A percentile compares a stretch with the other conserved stretches of the same genome.
Evolutionary conservation across 2,888 invertebrate species (phyloP).

Genomic region (Bedellia somnulentella): DNA sequence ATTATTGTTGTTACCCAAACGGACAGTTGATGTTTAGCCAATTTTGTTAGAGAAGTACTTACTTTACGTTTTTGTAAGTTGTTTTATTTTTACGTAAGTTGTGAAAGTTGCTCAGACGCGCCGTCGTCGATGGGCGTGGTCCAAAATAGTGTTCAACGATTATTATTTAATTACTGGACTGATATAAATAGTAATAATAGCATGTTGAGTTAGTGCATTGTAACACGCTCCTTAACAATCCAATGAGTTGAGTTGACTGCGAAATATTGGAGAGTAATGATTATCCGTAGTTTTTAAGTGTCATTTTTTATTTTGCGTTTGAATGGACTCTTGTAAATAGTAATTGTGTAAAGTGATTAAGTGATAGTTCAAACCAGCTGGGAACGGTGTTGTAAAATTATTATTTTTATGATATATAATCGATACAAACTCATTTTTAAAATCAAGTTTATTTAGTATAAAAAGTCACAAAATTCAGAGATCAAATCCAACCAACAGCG

Average conservation of each 20-base stretch:
- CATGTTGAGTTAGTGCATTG: too few species aligned
- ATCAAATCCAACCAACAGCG: too few species aligned
- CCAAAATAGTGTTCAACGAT: constrained; percentile 49
- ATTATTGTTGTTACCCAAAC: constrained; percentile 23
- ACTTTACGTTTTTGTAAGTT: constrained; percentile 31
- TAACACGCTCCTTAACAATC: too few species aligned
- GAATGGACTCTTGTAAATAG: constrained; percentile 37
- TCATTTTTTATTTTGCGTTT: too few species aligned
- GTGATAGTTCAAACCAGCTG: constrained; percentile 56
- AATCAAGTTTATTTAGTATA: too few species aligned
- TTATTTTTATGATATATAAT: too few species aligned
- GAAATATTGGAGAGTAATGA: too few species aligned
- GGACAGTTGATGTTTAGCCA: constrained; percentile 42
- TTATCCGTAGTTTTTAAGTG: too few species aligned
- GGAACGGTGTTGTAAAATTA: constrained; percentile 40
- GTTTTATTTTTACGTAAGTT: constrained; percentile 33
- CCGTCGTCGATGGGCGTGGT: constrained; percentile 48
- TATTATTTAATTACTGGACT: constrained; percentile 31
- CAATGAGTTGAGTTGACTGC: too few species aligned
- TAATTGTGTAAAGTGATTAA: constrained; percentile 34
- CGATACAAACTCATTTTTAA: too few species aligned
- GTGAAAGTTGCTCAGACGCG: constrained; percentile 59
- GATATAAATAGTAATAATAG: constrained; percentile 22
- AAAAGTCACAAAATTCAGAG: too few species aligned
- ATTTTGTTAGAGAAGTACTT: constrained; percentile 53